Evolutionary conservation across 2,888 invertebrate species (phyloP), one percentile per base, ranked within the genome.

Genomic region (Drosophila limbata): DNA sequence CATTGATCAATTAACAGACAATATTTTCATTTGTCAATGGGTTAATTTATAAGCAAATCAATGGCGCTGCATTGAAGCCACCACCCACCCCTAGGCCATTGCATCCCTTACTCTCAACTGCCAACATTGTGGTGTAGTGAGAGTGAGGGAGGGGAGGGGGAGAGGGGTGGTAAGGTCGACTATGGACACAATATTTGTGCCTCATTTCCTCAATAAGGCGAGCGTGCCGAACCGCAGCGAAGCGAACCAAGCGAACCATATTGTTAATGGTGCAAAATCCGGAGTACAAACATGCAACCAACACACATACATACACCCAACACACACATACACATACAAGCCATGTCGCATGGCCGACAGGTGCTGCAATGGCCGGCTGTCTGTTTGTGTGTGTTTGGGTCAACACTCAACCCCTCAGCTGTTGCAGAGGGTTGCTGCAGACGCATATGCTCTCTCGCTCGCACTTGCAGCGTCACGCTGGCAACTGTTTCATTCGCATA

Each of bases 1-100:
- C 91, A 91, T 91, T 91, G 92, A 92, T 92, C 91, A 92, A 92
- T 92, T 92, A 92, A 92, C 92, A 92, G 90, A 90, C 91, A 90
- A 92, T 92, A 92, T 90, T 91, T 92, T 91, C 92, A 92, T 92
- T 92, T 92, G 92, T 91, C 92, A 92, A 91, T 91, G 89, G 88
- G 87, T 88, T 90, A 90, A 91, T 92, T 92, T 92, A 92, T 91
- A 85, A 80, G 84, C 81, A 88, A 89, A 81, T 84, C 83, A 83
- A 89, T 80, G 78, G 77, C 68, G 64, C 57, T 66, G 64, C 79
- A 78, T 84, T 83, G 76, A 77, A 37, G n/a, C 37, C 55, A 45
- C 55, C 52, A 55, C 33, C n/a, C 45, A 15, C 56, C 11, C 25
- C 47, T 35, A 8, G 17, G 45, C 47, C 33, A 31, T 8, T 15